Conservation (phyloP, 2,888 invertebrate genomes). For the Unio delphinus region DNA sequence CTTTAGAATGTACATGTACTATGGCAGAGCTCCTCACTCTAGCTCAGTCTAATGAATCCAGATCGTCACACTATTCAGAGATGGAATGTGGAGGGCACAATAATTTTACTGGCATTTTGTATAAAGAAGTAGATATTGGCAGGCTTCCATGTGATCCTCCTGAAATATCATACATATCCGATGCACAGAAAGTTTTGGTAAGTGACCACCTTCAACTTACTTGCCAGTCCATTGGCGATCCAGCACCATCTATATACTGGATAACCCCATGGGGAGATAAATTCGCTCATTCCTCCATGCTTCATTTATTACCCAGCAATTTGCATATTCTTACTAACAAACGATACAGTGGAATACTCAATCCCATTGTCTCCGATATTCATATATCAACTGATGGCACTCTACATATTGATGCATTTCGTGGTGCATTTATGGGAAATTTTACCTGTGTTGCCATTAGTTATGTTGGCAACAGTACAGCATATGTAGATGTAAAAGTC, state of each 20-base stretch:
- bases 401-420: slow-evolving; percentile 46
- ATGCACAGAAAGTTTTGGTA: slow-evolving; percentile 17
- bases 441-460: slow-evolving; percentile 57
- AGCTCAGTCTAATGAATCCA: slow-evolving; percentile 13
- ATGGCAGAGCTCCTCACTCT: slow-evolving; percentile 30
- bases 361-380: slow-evolving; percentile 26
- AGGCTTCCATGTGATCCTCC: slow-evolving; percentile 47
- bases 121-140: slow-evolving; percentile 25
- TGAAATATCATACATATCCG: slow-evolving; percentile 23
- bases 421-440: slow-evolving; percentile 54
- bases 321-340: slow-evolving; percentile 10
- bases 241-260: slow-evolving; percentile 54
- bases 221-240: slow-evolving; percentile 45
- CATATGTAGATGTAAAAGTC: slow-evolving; percentile 35
- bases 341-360: slow-evolving; percentile 15
- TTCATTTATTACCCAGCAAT: slow-evolving; percentile 16
- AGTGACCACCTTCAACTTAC: slow-evolving; percentile 31
- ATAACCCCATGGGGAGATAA: slow-evolving; percentile 53
- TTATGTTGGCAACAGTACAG: slow-evolving; percentile 42
- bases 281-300: slow-evolving; percentile 35
- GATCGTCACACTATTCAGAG: slow-evolving; percentile 16
- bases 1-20: slow-evolving; percentile 62
- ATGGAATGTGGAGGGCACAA: slow-evolving; percentile 42
- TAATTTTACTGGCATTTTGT: slow-evolving; percentile 15
- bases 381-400: slow-evolving; percentile 31